Base-by-base conservation (phyloP, 2,888 invertebrate species). In the Lithophane leautieri region DNA sequence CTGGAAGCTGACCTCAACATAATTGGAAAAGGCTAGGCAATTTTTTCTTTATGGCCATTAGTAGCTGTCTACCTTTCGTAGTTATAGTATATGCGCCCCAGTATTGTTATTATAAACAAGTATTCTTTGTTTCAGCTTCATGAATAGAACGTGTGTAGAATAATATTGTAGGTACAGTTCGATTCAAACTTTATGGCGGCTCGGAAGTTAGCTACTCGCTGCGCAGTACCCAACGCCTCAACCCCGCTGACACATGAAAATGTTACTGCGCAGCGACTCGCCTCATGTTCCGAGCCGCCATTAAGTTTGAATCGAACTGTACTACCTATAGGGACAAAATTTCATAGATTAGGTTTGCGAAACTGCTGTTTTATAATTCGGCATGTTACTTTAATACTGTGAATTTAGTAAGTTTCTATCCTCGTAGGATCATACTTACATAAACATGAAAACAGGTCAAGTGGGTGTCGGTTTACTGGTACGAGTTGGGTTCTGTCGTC, bases 51-150 rank as follows among this genome's bases (percentile, higher is more conserved):
- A 14, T 25, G 56, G 6, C 14, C 25, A 56, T 56, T 56, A 56
- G 25, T 14, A 54, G 12, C 56, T 25, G 14, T 25, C 14, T 56
- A 56, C 25, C 14, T 25, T 56, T 56, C 25, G 56, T 56, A 52
- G 6, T 16, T 16, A 34, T 34, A 2, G 54, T 68, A 40, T 8
- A 12, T 19, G 56, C 25, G 14, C 25, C 56, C 14, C 12, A 56
- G 54, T 58, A 54, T 54, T 54, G 4, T 54, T 19, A 58, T 44
- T 66, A 28, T 54, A 78, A 73, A 73, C 34, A 25, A n/a, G 0
- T 54, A 25, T 74, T 68, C 40, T 74, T 82, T 82, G 79, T 82
- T 82, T 76, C 82, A 82, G 82, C 34, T 62, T 76, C 42, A 68
- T 82, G 72, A 82, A 72, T 63, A 60, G 50, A 44, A 73, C 28